These are phyloP conservation scores for Eumerus sabulonum DNA, from an alignment of 2,888 invertebrate genomes.

Conservation along the genomic window DNA sequence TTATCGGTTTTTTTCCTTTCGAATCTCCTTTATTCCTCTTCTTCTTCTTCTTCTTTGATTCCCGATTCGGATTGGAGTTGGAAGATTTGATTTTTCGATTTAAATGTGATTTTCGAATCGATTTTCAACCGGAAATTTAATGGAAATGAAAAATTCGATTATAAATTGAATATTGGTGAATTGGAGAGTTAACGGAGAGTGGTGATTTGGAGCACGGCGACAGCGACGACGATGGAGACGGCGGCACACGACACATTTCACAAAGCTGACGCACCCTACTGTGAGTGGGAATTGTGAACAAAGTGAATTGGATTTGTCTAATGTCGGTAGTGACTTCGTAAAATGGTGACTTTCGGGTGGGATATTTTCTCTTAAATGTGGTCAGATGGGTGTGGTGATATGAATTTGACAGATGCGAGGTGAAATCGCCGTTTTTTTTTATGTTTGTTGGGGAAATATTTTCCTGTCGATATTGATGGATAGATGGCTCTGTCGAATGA, in stretches of 20 bases:
- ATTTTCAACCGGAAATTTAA: constrained; percentile 15
- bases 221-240: constrained; percentile 31
- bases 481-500: constrained; percentile 25
- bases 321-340: constrained; percentile 12
- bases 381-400: background rate
- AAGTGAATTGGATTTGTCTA: constrained; percentile 52
- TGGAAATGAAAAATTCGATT: background rate
- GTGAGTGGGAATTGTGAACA: constrained; percentile 56
- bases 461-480: background rate
- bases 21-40: constrained; percentile 8
- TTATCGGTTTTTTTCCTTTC: constrained; percentile 16
- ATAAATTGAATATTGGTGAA: constrained; percentile 27
- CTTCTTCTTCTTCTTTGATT: constrained; percentile 8
- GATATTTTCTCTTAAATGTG: constrained; percentile 29
- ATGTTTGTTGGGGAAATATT: background rate
- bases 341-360: background rate
- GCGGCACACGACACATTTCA: constrained; percentile 46
- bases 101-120: background rate
- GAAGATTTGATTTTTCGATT: constrained; percentile 16
- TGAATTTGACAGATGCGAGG: constrained; percentile 40
- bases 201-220: constrained; percentile 35
- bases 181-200: constrained; percentile 39
- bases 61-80: too few species aligned
- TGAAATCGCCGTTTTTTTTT: constrained; percentile 20
- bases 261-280: constrained; percentile 68